phyloP scores from a whole-genome alignment of 2,797 vertebrate species.

The Pampus argenteus region DNA sequence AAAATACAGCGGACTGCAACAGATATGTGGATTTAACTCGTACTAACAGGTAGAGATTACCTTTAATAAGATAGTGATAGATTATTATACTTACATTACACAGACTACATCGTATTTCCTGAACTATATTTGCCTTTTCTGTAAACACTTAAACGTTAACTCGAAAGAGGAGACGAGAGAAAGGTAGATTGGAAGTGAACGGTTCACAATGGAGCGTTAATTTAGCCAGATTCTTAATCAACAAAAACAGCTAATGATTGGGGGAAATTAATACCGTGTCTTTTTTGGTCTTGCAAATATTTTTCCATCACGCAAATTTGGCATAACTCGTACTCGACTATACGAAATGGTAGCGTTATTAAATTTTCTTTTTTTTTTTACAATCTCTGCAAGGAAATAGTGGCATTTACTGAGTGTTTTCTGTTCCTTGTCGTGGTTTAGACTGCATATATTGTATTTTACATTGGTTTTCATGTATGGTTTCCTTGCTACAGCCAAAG shows the following conservation, averaged over 20 bases:
- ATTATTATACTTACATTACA: rapidly evolving
- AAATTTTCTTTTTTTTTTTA: not conserved
- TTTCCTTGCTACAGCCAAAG: not conserved
- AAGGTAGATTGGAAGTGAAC: not conserved
- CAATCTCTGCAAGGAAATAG: not conserved
- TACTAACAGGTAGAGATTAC: conserved; percentile 59
- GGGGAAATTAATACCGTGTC: rapidly evolving
- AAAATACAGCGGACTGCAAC: conserved; percentile 15
- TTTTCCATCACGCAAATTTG: not conserved
- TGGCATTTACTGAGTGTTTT: not conserved
- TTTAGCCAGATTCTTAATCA: not conserved
- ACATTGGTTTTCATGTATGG: not conserved
- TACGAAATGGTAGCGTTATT: not conserved
- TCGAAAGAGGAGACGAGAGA: not conserved
- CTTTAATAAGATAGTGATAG: not conserved
- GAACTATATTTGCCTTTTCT: not conserved
- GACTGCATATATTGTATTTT: not conserved
- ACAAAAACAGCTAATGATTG: not conserved
- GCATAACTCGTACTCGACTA: not conserved
- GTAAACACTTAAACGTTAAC: not conserved
- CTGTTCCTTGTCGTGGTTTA: not conserved
- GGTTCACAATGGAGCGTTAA: not conserved
- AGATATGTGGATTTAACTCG: conserved; percentile 68
- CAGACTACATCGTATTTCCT: not conserved
- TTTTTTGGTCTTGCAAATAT: not conserved